Conservation (phyloP, 2,113 vertebrate genomes). For the Phaethornis superciliosus region DNA sequence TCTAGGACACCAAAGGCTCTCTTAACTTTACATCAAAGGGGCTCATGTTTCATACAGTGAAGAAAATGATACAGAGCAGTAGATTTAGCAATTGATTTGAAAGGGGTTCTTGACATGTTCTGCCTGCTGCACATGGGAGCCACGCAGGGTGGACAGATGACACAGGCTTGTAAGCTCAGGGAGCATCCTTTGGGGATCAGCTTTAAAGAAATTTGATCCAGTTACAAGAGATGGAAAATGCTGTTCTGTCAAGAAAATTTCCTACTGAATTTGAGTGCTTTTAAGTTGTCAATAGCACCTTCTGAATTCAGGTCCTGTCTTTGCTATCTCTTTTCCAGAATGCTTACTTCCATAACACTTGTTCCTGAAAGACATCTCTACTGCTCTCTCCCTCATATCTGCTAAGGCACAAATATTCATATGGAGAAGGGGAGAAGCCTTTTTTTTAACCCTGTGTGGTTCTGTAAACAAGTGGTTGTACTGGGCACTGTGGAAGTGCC, state of each 20-base stretch:
- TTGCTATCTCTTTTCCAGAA: not conserved
- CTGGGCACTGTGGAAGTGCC: not conserved
- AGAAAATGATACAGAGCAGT: conserved; percentile 15
- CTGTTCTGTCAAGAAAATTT: not conserved
- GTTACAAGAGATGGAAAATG: not conserved
- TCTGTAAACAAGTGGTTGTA: not conserved
- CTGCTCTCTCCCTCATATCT: not conserved
- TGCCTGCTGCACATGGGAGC: not conserved
- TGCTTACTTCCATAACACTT: not conserved
- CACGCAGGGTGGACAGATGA: not conserved
- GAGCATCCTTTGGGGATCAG: not conserved
- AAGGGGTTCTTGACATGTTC: not conserved
- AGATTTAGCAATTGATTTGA: not conserved
- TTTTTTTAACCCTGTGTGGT: not conserved
- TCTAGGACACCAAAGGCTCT: not conserved
- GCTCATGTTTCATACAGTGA: not conserved
- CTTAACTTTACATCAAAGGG: not conserved
- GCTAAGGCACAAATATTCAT: not conserved
- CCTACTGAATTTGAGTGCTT: not conserved
- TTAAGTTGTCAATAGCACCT: not conserved
- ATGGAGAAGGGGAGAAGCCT: not conserved
- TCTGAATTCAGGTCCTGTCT: not conserved
- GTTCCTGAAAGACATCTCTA: not conserved
- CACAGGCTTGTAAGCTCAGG: not conserved
- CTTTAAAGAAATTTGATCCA: not conserved